Evolutionary conservation across 2,797 vertebrate genomes (phyloP).

Genomic region (Megalops cyprinoides): DNA sequence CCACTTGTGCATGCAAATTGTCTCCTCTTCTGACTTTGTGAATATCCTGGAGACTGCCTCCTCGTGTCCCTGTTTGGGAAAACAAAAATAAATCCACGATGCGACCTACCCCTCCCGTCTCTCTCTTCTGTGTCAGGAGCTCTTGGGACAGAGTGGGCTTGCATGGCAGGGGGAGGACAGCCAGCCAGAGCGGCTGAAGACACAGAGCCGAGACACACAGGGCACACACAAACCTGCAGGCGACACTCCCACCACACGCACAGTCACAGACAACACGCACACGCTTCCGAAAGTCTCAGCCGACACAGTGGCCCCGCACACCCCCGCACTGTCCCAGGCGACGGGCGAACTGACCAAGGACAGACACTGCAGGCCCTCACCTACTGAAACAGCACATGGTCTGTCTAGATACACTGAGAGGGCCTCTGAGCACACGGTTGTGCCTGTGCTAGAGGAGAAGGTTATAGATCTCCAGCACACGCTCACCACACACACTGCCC

Average conservation of each 20-base stretch:
- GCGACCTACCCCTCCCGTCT: constrained; percentile 62
- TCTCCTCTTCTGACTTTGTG: constrained; percentile 47
- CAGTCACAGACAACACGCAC: constrained; percentile 21
- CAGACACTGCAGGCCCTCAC: background rate
- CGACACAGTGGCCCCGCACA: background rate
- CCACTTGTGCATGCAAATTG: constrained; percentile 50
- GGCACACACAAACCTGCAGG: constrained; percentile 12
- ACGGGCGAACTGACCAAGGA: background rate
- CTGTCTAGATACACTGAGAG: background rate
- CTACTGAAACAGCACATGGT: background rate
- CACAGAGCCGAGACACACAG: constrained; percentile 41
- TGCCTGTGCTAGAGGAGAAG: background rate
- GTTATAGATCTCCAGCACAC: background rate
- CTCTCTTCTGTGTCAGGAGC: constrained; percentile 71
- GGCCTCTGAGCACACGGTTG: background rate
- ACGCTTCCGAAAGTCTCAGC: background rate
- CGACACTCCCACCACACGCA: constrained; percentile 33
- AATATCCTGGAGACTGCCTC: constrained; percentile 34
- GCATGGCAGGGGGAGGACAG: constrained; percentile 57
- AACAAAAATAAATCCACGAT: constrained; percentile 63
- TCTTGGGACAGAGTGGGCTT: constrained; percentile 58
- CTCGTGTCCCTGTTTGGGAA: constrained; percentile 33
- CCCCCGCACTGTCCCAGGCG: background rate
- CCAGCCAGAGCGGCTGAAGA: constrained; percentile 47
- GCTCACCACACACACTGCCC: constrained; percentile 9